Base-by-base conservation (phyloP, 2,888 invertebrate genomes). In the Ophioninae sp. region DNA sequence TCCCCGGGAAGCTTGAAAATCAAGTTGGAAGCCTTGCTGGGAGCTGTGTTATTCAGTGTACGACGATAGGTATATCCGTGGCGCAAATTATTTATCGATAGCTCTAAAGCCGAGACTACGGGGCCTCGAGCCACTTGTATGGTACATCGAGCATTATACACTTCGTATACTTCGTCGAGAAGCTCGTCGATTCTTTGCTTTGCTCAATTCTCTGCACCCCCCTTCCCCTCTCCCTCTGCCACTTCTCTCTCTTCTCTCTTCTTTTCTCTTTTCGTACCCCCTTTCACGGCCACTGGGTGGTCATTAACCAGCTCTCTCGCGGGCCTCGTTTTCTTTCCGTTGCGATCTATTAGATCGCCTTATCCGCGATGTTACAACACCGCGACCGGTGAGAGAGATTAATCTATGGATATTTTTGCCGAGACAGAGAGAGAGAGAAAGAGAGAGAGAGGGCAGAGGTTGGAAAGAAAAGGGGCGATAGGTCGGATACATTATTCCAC, bases 251-350 rank as follows among this genome's bases (percentile, higher is more conserved):
- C 41, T 70, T 59, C 56, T 69, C 64, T 81, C 69, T 73, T 74
- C 37, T 59, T 77, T 70, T 64, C 62, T 70, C 70, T 44, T 72
- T 62, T 59, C 61, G 57, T 68, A 68, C 57, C 79, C 72, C 76
- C 70, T 83, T 84, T 84, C 81, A 77, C 81, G 76, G 84, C 76
- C 81, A 84, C 81, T 84, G 84, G 84, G 84, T 84, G 84, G 84
- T 84, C 84, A 81, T 84, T 84, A 84, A 82, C 81, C 79, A 76
- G 72, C 84, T 79, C 78, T 56, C 78, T 76, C 78, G 39, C 57
- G 21, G 61, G 20, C 64, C 39, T 74, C 79, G 73, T 79, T 79
- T 73, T 73, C 73, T 79, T 68, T 64, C 62, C 76, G 76, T 84
- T 72, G 81, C 81, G 79, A 84, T 84, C 84, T 82, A 84, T 81